phyloP scores from a whole-genome alignment of 2,113 vertebrate genomes.

The Rhineura floridana region DNA sequence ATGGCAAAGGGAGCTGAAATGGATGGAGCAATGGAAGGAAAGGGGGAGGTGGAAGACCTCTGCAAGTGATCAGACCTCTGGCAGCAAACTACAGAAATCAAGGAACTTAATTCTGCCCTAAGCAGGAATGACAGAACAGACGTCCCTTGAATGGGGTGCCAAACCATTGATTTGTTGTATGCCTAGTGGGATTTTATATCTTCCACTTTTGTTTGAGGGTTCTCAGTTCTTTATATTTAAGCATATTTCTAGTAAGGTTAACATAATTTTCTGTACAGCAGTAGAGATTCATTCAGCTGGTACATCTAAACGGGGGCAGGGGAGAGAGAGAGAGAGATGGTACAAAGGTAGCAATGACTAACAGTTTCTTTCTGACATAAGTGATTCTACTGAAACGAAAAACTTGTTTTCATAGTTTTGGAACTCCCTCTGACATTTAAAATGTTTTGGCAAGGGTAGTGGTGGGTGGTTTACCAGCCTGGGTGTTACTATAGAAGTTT shows the following conservation, averaged over 20 bases:
- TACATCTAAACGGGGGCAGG: neutral
- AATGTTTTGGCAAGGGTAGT: neutral
- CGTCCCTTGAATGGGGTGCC: neutral
- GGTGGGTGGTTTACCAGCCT: neutral
- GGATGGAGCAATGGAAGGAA: too few species aligned
- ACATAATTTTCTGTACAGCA: neutral
- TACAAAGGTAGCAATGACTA: neutral
- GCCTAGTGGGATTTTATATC: neutral
- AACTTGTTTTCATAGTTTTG: neutral
- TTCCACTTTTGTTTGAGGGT: neutral
- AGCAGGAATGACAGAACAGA: neutral
- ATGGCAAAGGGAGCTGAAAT: too few species aligned
- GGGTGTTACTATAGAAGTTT: neutral
- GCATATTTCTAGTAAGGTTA: neutral
- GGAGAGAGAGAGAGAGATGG: too few species aligned
- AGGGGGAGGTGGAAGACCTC: too few species aligned
- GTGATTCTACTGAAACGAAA: neutral
- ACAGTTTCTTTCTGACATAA: neutral
- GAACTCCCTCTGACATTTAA: neutral
- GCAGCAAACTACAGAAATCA: neutral
- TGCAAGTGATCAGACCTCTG: neutral
- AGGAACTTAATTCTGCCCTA: neutral
- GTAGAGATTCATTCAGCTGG: neutral
- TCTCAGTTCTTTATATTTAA: neutral
- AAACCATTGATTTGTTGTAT: neutral